Evolutionary conservation across 1,140 invertebrate species (phyloP).

Genomic region (Drosophila virilis): DNA sequence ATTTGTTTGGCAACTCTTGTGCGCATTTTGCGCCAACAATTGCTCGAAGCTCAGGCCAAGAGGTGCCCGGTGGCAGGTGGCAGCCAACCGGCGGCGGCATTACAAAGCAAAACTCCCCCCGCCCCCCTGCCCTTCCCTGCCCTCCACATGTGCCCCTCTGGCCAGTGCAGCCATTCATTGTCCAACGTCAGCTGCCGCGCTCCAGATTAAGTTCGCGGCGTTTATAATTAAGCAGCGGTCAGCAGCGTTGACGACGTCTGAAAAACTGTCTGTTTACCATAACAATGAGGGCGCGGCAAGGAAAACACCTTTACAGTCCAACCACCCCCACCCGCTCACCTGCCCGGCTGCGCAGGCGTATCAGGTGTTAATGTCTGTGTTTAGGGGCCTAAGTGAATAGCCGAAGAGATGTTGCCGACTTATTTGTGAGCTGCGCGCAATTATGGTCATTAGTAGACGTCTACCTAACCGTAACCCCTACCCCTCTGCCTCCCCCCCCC

Average conservation of each 20-base stretch:
- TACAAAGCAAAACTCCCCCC: constrained; percentile 60
- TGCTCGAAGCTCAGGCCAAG: constrained; percentile 22
- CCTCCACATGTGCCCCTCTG: constrained; percentile 14
- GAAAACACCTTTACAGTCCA: constrained; percentile 70
- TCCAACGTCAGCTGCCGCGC: constrained; percentile 63
- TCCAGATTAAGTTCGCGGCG: constrained; percentile 73
- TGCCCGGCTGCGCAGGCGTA: constrained; percentile 14
- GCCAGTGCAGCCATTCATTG: constrained; percentile 33
- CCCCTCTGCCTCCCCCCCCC: background rate
- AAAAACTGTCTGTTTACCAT: constrained; percentile 72
- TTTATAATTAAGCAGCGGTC: constrained; percentile 72
- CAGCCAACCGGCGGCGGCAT: constrained; percentile 31
- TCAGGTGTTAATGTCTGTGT: constrained; percentile 83
- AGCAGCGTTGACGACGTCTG: constrained; percentile 15
- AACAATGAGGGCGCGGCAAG: constrained; percentile 63
- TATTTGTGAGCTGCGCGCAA: constrained; percentile 59
- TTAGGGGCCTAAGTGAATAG: constrained; percentile 67
- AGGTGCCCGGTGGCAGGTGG: constrained; percentile 26
- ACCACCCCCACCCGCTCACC: background rate
- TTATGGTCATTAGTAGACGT: constrained; percentile 74
- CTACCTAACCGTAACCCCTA: constrained; percentile 1
- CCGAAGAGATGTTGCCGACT: constrained; percentile 45
- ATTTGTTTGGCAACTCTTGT: constrained; percentile 81
- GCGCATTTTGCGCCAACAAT: constrained; percentile 74
- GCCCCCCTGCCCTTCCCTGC: background rate